These are phyloP conservation scores for Epinephelus malabaricus DNA, from an alignment of 2,797 vertebrate genomes.

Conservation along the genomic window DNA sequence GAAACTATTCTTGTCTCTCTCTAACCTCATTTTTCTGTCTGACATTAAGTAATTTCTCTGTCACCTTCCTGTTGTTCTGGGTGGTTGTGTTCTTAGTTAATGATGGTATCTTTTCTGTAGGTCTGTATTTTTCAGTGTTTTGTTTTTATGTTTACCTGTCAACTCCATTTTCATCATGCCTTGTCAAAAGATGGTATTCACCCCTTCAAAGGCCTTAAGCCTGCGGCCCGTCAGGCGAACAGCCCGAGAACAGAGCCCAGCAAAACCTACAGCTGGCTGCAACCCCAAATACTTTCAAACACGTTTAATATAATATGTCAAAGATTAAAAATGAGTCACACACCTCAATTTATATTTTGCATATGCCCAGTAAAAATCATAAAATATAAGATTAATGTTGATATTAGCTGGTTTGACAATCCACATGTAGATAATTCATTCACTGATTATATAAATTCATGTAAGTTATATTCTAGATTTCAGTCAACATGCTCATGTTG, in stretches of 20 bases:
- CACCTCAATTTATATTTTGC: not conserved
- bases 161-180: constrained; percentile 91
- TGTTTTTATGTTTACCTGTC: constrained; percentile 71
- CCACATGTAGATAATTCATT: constrained; percentile 8
- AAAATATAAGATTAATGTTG: constrained; percentile 5
- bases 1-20: constrained; percentile 43
- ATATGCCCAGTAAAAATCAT: not conserved
- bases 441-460: not conserved
- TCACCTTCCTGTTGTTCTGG: constrained; percentile 46
- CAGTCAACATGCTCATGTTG: constrained; percentile 5
- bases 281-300: constrained; percentile 66
- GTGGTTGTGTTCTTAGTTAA: constrained; percentile 62
- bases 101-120: constrained; percentile 50
- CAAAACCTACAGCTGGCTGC: constrained; percentile 90
- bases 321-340: not conserved
- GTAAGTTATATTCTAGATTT: constrained; percentile 1
- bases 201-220: constrained; percentile 99
- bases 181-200: constrained; percentile 99
- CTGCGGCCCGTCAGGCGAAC: constrained; percentile 99
- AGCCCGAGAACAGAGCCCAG: constrained; percentile 99
- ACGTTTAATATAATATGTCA: constrained; percentile 10
- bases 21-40: constrained; percentile 62
- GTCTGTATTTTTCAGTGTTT: constrained; percentile 55
- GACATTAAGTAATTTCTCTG: constrained; percentile 40
- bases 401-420: constrained; percentile 7